Evolutionary conservation across 2,797 vertebrate genomes (phyloP).

Genomic region (Danio aesculapii): DNA sequence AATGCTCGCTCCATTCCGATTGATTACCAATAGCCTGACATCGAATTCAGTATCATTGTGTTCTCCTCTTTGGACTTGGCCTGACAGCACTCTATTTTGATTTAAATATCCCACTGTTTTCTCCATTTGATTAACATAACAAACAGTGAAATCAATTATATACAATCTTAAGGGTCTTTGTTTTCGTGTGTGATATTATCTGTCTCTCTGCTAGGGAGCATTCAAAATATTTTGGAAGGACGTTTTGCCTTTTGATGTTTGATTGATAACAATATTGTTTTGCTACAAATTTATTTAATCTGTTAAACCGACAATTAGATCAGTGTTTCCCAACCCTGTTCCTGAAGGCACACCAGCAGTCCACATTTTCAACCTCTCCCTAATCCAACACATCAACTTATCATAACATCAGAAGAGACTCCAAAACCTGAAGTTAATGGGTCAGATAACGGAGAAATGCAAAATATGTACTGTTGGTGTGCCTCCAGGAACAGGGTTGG

Average conservation of each 20-base stretch:
- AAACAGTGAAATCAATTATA: slow-evolving; percentile 88
- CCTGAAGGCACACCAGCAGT: no score
- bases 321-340: no score
- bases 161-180: slow-evolving; percentile 66
- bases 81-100: slow-evolving; percentile 81
- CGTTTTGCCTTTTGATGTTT: neutral
- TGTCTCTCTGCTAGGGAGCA: slow-evolving; percentile 28
- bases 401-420: no score
- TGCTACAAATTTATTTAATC: no score
- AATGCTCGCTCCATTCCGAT: slow-evolving; percentile 91
- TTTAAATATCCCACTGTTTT: slow-evolving; percentile 87
- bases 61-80: slow-evolving; percentile 74
- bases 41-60: slow-evolving; percentile 87
- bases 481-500: no score
- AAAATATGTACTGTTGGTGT: no score
- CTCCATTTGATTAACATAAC: slow-evolving; percentile 85
- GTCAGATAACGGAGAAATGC: no score
- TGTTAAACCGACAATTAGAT: no score
- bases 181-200: slow-evolving; percentile 56
- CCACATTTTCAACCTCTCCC: no score
- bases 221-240: slow-evolving; percentile 40
- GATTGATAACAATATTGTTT: slow-evolving; percentile 6
- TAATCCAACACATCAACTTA: no score
- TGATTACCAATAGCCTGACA: slow-evolving; percentile 96
- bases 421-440: no score